These are phyloP conservation scores for Polymixis lichenea DNA, from an alignment of 2,888 invertebrate species.

Conservation along the genomic window DNA sequence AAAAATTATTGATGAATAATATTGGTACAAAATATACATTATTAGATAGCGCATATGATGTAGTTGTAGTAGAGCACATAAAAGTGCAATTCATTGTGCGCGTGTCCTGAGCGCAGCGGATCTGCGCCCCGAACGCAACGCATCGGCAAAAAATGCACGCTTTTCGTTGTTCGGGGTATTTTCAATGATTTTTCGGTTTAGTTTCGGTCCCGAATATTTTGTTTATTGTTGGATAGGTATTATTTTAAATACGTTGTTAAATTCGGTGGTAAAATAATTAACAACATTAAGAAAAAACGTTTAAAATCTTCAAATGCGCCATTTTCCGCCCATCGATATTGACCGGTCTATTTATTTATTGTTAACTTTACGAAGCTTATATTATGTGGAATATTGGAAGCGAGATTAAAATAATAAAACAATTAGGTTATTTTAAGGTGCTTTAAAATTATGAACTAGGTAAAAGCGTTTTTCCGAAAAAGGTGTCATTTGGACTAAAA, in stretches of 20 bases:
- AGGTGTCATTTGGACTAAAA: background rate
- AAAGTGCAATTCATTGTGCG: conserved; percentile 56
- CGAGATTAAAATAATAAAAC: background rate
- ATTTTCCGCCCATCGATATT: background rate
- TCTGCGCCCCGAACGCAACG: conserved; percentile 32
- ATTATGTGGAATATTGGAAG: background rate
- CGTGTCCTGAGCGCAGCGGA: conserved; percentile 44
- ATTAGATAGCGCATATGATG: conserved; percentile 21
- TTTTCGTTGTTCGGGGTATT: conserved; percentile 1
- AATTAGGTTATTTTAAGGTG: background rate
- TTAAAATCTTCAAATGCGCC: background rate
- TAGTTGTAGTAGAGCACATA: conserved; percentile 32
- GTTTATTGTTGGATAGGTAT: background rate
- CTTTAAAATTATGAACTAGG: background rate
- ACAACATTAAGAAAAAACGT: background rate
- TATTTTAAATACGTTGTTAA: background rate
- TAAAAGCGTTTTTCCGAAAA: background rate
- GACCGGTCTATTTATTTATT: background rate
- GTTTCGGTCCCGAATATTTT: background rate
- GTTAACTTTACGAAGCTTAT: background rate
- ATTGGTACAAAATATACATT: conserved; percentile 37
- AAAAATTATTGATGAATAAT: conserved; percentile 54
- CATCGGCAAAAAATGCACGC: conserved; percentile 18
- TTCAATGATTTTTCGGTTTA: background rate
- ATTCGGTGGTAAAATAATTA: background rate